A percentile compares a stretch with the other conserved stretches of the same genome.
Evolutionary conservation across 1,140 invertebrate genomes (phyloP).

Genomic region (Tetragonula clypearis): DNA sequence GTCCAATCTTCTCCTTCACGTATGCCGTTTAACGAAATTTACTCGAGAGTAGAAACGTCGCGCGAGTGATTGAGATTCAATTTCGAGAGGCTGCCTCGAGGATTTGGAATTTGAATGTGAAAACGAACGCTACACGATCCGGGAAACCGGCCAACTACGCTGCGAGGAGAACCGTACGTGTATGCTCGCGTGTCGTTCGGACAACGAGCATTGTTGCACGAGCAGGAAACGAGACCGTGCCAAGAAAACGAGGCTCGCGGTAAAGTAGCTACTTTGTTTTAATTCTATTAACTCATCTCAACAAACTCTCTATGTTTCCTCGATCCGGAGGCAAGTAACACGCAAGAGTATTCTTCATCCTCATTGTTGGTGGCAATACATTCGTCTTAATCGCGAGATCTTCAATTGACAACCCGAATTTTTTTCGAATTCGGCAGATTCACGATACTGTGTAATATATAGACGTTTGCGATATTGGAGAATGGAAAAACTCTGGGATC

Average conservation of each 20-base stretch:
- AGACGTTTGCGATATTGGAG: no score
- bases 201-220: no score
- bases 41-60: not conserved
- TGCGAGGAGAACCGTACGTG: not conserved
- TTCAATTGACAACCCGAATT: no score
- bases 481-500: no score
- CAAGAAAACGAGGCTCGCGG: not conserved
- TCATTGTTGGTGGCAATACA: not conserved
- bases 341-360: not conserved
- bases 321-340: not conserved
- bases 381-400: no score
- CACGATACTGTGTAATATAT: no score
- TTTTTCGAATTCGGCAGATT: no score
- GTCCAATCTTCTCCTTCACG: not conserved
- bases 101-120: not conserved
- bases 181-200: no score
- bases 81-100: not conserved
- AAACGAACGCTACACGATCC: not conserved
- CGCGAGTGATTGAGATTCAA: not conserved
- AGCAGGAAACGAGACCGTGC: not conserved
- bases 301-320: not conserved
- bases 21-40: not conserved
- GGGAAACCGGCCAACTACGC: not conserved
- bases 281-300: not conserved
- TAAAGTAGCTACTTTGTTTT: not conserved